phyloP scores from a whole-genome alignment of 2,113 vertebrate genomes.

The cattle (Bos taurus) region ARS-UCD2.0 NC_037340.1:51730501-51731000 shows the following conservation, averaged over 20 bases:
- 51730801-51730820: conserved; percentile 10
- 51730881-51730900: neutral
- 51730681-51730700: conserved; percentile 25
- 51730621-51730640: conserved; percentile 32
- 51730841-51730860: neutral
- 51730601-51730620: conserved; percentile 44
- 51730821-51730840: conserved; percentile 19
- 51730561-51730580: conserved; percentile 7
- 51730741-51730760: conserved; percentile 20
- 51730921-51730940: neutral
- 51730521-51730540: neutral
- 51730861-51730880: neutral
- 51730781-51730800: neutral
- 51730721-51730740: neutral
- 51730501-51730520: neutral
- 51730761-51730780: neutral
- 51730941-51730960: neutral
- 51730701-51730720: conserved; percentile 36
- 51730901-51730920: neutral
- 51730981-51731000: neutral
- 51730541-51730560: neutral
- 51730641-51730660: conserved; percentile 46
- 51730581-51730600: conserved; percentile 34
- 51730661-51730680: conserved; percentile 37
- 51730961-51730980: neutral